Base-by-base conservation (phyloP, 2,888 invertebrate genomes). In the Eilema griseolum region DNA sequence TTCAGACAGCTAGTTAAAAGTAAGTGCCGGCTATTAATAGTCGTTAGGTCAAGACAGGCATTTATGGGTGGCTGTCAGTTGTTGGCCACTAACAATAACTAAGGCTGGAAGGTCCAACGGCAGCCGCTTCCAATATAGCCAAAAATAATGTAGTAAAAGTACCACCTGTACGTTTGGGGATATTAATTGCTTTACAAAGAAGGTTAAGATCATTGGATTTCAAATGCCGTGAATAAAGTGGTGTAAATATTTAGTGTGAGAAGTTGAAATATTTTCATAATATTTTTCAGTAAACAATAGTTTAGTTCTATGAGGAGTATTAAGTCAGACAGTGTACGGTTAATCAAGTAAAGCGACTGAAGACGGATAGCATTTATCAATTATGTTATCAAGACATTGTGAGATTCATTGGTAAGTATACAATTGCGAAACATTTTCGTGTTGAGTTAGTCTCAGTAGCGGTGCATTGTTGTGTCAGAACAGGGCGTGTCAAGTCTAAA, bases 401-500 rank as follows among this genome's bases (percentile, higher is more conserved):
- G 57, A 59, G 2, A 28, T 61, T 64, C 52, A 31, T 31, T 7
- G 31, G 24, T 46, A 37, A 57, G 24, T 46, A 63, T 7, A 23
- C 10, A 46, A 59, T 37, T 28, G 28, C 16, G 41, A 63, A 59
- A 64, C 31, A 60, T 64, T 41, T 57, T 56, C 24, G 23, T 65
- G 61, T 64, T 67, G 16, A n/a, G 41, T 61, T 67, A 70, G 46
- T 65, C 66, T 70, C 61, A 61, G 69, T 41, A 69, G 70, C 20
- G 46, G 73, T 74, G 72, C 74, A 72, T 78, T 73, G 71, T 73
- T 76, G 75, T 68, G 74, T 74, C 74, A 70, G 71, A 73, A 73
- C 61, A 77, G 72, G 80, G 72, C 72, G 84, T 87, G 87, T 84
- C 71, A 60, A 68, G 77, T 72, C 33, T 61, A 61, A 71, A 71